Evolutionary conservation across 2,888 invertebrate genomes (phyloP), one percentile per base, ranked within the genome.

Genomic region (Coenonympha glycerion): DNA sequence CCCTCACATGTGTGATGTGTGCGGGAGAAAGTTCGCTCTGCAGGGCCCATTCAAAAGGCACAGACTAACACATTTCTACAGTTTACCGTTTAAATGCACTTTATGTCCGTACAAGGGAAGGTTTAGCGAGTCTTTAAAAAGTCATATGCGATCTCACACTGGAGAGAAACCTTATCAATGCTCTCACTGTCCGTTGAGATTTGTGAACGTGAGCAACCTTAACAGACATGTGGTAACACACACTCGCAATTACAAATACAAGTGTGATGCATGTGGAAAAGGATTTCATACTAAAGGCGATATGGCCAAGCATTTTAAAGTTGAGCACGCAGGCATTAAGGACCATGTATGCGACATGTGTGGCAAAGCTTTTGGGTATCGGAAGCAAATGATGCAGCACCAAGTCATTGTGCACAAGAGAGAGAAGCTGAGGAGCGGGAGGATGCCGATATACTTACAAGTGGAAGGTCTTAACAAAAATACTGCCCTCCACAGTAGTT

Each of bases 171-270:
- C 76, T 8, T 80, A 71, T 58, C 65, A 72, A 1, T 81, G 81
- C 64, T 68, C 73, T 18, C 71, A 66, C 52, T 80, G 81, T 51
- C 60, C 73, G 1, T 57, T 73, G 42, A 55, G 64, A 0, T 80
- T 79, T 46, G 56, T 78, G 3, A 79, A 78, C 3, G 64, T 71
- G 42, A 79, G 81, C 51, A 81, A 81, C 58, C 59, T 81, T 1
- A 80, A 76, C 34, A 66, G 77, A 47, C 81, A 81, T 64, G 53
- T 76, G 5, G 53, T 79, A 19, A 79, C 72, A 3, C 80, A 81
- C 53, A 71, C 58, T 34, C 72, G 78, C 36, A 73, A 74, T 8
- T 68, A 65, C 30, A 74, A 73, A 1, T 69, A 65, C 21, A 77
- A 74, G 62, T 81, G 80, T 54, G 26, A 59, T 26, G 73, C 76